Evolutionary conservation across 2,113 vertebrate genomes (phyloP).

Genomic region (Lophura nycthemera): DNA sequence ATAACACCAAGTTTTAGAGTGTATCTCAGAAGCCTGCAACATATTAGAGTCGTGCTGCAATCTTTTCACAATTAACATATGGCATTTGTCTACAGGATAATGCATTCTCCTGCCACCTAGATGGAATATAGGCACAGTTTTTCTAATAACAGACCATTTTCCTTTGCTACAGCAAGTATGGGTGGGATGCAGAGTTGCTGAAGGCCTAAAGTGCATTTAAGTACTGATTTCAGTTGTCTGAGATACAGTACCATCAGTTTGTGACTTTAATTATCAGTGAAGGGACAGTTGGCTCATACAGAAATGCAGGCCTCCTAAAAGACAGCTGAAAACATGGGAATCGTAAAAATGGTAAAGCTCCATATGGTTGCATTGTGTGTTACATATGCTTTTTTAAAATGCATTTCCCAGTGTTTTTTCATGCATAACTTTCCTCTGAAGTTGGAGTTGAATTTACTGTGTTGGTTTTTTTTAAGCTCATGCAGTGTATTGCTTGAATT

Average conservation of each 20-base stretch:
- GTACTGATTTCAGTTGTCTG: neutral
- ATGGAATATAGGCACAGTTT: neutral
- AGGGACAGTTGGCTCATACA: neutral
- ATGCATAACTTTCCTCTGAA: neutral
- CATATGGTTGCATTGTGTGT: neutral
- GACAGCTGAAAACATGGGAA: neutral
- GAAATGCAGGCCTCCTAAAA: neutral
- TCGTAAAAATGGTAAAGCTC: neutral
- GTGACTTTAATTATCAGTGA: neutral
- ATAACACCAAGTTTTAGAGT: neutral
- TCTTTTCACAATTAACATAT: neutral
- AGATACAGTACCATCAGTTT: neutral
- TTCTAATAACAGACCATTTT: neutral
- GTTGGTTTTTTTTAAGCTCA: neutral
- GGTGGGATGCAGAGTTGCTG: neutral
- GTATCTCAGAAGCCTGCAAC: neutral
- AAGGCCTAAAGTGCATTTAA: neutral
- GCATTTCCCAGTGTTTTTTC: neutral
- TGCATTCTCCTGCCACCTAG: neutral
- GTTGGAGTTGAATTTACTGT: neutral
- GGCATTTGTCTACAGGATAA: neutral
- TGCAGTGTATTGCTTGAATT: neutral
- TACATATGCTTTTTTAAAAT: neutral
- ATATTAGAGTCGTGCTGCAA: neutral
- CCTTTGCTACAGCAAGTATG: neutral